Evolutionary conservation across 1,140 invertebrate species (phyloP).

Genomic region (Linepithema humile): DNA sequence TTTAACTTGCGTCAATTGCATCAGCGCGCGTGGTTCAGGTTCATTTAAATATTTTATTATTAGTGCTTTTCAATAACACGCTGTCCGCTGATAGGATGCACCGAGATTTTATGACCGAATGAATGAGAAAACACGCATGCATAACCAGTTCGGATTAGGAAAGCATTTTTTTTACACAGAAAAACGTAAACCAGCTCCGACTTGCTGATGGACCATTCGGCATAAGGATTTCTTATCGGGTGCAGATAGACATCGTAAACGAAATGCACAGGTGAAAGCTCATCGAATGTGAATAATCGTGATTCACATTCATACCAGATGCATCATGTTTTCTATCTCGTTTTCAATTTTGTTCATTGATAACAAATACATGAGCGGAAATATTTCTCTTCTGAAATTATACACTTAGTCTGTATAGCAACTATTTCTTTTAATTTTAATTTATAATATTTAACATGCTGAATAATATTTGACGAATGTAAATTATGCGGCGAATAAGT

Average conservation of each 20-base stretch:
- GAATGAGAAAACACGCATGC: slow-evolving; percentile 1
- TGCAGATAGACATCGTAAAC: slow-evolving; percentile 24
- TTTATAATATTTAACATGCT: background rate
- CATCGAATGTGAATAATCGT: slow-evolving; percentile 20
- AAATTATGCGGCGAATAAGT: background rate
- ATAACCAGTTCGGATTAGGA: slow-evolving; percentile 32
- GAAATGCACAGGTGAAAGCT: slow-evolving; percentile 8
- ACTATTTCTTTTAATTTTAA: background rate
- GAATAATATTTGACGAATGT: background rate
- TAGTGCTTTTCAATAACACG: slow-evolving; percentile 66
- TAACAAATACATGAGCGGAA: background rate
- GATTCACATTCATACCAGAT: background rate
- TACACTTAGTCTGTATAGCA: background rate
- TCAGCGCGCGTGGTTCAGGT: slow-evolving; percentile 11
- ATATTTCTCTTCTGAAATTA: background rate
- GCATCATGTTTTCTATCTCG: background rate
- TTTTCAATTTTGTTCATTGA: slow-evolving; percentile 22
- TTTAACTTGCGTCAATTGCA: slow-evolving; percentile 27
- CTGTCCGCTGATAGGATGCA: slow-evolving; percentile 52
- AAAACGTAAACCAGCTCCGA: slow-evolving; percentile 12
- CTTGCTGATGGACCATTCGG: background rate
- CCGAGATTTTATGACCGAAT: slow-evolving; percentile 61
- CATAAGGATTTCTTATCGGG: slow-evolving; percentile 13
- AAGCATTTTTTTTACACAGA: background rate
- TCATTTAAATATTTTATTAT: slow-evolving; percentile 78